Conservation (phyloP, 2,888 invertebrate genomes). For the Leptopilina syphax region DNA sequence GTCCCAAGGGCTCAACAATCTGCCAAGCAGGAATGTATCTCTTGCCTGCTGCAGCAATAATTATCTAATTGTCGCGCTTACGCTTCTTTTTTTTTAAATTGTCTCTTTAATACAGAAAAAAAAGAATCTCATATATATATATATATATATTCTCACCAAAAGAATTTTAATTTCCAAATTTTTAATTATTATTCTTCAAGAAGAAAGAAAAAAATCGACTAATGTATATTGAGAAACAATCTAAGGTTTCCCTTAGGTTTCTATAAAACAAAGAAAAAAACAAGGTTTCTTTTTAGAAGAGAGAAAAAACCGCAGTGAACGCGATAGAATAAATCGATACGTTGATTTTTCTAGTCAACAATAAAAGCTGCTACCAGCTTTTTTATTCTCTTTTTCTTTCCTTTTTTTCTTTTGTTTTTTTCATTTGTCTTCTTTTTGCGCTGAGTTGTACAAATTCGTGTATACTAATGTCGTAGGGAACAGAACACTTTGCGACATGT, state of each 20-base stretch:
- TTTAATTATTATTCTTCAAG: too few species aligned
- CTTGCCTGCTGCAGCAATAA: slow-evolving; percentile 62
- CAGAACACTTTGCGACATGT: slow-evolving; percentile 92
- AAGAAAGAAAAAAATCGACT: neutral
- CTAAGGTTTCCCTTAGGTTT: neutral
- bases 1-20: slow-evolving; percentile 60
- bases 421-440: slow-evolving; percentile 44
- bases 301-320: slow-evolving; percentile 23
- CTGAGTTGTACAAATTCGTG: slow-evolving; percentile 59
- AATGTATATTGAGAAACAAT: neutral
- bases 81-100: slow-evolving; percentile 15
- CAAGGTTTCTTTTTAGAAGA: neutral
- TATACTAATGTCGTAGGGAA: slow-evolving; percentile 84
- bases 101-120: neutral
- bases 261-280: neutral
- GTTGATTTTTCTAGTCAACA: neutral
- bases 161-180: too few species aligned
- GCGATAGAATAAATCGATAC: slow-evolving; percentile 10
- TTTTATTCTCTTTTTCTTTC: too few species aligned
- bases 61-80: slow-evolving; percentile 50
- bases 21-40: slow-evolving; percentile 69
- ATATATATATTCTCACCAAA: too few species aligned
- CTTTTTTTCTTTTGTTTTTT: neutral
- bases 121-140: neutral
- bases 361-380: slow-evolving; percentile 11